Conservation (phyloP, 2,888 invertebrate species). For the Apamea crenata region DNA sequence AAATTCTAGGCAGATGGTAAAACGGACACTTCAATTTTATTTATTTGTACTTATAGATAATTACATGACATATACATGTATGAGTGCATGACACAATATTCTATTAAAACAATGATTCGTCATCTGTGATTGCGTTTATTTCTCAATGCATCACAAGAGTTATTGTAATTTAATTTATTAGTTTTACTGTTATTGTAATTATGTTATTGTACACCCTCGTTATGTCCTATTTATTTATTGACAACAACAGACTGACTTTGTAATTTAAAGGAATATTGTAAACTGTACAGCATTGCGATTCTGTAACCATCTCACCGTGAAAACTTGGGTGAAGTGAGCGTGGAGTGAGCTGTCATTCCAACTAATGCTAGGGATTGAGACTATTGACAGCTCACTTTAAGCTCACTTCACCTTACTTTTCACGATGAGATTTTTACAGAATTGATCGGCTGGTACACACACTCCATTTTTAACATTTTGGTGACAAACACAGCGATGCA, state of each 20-base stretch:
- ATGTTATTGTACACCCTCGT: constrained; percentile 8
- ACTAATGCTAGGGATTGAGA: too few species aligned
- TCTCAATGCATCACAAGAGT: not conserved
- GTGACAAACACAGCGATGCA: too few species aligned
- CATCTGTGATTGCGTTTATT: constrained; percentile 19
- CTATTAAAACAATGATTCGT: constrained; percentile 40
- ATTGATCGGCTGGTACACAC: too few species aligned
- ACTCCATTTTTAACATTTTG: too few species aligned
- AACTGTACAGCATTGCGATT: not conserved
- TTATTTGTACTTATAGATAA: not conserved
- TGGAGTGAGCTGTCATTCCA: too few species aligned
- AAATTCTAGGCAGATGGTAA: too few species aligned
- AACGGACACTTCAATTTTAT: too few species aligned
- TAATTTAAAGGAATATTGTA: not conserved
- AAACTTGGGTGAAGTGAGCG: too few species aligned
- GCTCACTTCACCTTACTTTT: too few species aligned
- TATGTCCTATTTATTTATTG: constrained; percentile 12
- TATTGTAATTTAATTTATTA: constrained; percentile 18
- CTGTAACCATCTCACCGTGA: too few species aligned
- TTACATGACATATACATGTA: not conserved
- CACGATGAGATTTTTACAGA: too few species aligned
- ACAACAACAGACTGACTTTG: not conserved
- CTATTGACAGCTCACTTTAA: too few species aligned
- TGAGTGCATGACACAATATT: constrained; percentile 46
- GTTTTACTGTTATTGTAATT: not conserved